Percentiles rank a stretch among this genome's conserved stretches.
Conservation (phyloP, 2,113 vertebrate genomes). For the Dasypus novemcinctus region DNA sequence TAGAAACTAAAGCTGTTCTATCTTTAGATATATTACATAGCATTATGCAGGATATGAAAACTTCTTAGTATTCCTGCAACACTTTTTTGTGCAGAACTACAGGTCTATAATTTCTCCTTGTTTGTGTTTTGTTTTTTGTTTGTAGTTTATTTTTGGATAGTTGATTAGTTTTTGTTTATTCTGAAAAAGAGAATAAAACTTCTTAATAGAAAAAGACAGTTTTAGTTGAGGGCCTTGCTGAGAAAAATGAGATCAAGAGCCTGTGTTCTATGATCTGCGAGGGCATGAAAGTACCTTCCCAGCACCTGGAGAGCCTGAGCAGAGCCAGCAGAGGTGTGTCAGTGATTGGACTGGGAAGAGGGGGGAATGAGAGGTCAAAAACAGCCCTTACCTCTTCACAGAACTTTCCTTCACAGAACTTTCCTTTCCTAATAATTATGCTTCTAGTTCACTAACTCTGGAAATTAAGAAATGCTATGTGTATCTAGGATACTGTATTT, state of each 20-base stretch:
- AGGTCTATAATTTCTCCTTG: background rate
- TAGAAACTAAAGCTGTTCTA: background rate
- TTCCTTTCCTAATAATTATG: background rate
- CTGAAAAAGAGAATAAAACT: background rate
- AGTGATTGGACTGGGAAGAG: background rate
- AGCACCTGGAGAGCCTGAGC: background rate
- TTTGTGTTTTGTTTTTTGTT: background rate
- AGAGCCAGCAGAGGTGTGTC: background rate
- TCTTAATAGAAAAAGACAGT: background rate
- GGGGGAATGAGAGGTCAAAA: background rate
- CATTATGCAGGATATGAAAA: background rate
- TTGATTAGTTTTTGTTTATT: background rate
- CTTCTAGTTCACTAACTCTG: background rate
- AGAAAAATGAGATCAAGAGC: constrained; percentile 1
- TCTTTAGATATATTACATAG: background rate
- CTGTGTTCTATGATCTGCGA: background rate
- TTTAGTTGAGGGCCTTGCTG: background rate
- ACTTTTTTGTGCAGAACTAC: background rate
- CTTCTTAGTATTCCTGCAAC: background rate
- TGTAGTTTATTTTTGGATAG: background rate
- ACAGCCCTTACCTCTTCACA: background rate
- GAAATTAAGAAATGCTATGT: background rate
- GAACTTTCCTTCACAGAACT: background rate
- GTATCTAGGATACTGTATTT: background rate
- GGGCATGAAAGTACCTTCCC: background rate